Base-by-base conservation (phyloP, 2,113 vertebrate species). In the Nyctereutes procyonoides region DNA sequence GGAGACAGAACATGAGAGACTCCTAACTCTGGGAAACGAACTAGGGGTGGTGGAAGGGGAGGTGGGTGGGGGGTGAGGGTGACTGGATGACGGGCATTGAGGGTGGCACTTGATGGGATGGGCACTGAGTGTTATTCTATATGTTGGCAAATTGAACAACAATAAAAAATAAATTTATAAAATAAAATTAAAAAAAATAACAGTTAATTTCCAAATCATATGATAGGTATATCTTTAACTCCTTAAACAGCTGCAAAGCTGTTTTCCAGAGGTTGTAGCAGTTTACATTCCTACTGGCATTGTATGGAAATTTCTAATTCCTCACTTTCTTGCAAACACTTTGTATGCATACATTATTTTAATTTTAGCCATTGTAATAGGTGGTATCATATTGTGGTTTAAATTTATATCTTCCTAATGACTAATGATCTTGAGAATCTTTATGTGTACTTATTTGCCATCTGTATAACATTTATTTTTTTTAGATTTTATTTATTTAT, bases 341-440 rank as follows among this genome's bases (percentile, higher is more conserved):
- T 85, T 7, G 16, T 20, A 26, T 87, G 19, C 12, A n/a, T n/a
- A 8, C 51, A 48, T 22, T 32, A 56, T 79, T 80, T 62, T 51
- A 16, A 77, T 35, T n/a, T 73, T 82, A 91, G 13, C 3, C 56
- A 58, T 83, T 65, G 26, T 24, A 67, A 7, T 51, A 65, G 15
- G 51, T 48, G 2, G 28, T 55, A 80, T 91, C 62, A 69, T 53
- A 28, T 10, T 58, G 28, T 93, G 24, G 3, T 69, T 90, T 90
- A 94, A 63, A 20, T 56, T 48, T 92, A 51, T 14, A 63, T 93
- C 95, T 71, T 8, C 12, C 4, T 85, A 85, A 81, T 94, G 55
- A 88, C 30, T 56, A 94, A 90, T 67, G 60, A 88, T 67, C 85
- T 92, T 88, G 43, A 79, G 22, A 8, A 83, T 92, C 43, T 96